Percentiles rank a stretch among this genome's conserved stretches.
phyloP scores from a whole-genome alignment of 1,140 invertebrate species.

The Melitaea cinxia region DNA sequence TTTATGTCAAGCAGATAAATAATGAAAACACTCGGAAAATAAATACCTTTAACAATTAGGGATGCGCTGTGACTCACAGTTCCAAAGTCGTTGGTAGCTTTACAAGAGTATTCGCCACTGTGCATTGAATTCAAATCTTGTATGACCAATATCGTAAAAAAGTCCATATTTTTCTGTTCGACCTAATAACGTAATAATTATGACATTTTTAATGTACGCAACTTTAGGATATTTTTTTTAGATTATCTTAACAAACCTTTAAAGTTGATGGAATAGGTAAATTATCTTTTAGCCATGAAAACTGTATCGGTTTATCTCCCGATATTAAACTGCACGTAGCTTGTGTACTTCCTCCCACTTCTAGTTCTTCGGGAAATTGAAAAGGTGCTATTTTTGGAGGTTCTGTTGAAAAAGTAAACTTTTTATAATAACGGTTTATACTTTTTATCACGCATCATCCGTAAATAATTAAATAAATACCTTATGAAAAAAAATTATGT shows the following conservation, averaged over 20 bases:
- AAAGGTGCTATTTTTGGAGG: conserved; percentile 73
- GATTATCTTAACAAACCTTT: conserved; percentile 60
- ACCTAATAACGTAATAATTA: conserved; percentile 47
- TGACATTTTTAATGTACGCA: neutral
- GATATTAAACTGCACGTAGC: conserved; percentile 75
- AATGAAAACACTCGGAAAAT: conserved; percentile 16
- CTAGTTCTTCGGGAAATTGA: conserved; percentile 75
- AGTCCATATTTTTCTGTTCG: conserved; percentile 78
- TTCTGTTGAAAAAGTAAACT: conserved; percentile 44
- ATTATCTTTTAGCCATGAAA: conserved; percentile 75
- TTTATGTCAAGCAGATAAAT: neutral
- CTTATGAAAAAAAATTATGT: neutral
- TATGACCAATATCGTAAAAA: conserved; percentile 86
- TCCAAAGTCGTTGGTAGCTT: conserved; percentile 88
- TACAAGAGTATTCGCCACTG: conserved; percentile 90
- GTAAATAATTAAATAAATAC: neutral
- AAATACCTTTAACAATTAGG: conserved; percentile 90
- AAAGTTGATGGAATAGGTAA: conserved; percentile 69
- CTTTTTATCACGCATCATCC: too few species aligned
- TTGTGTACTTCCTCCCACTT: conserved; percentile 76
- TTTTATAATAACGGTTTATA: neutral
- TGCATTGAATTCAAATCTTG: conserved; percentile 89
- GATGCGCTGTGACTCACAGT: conserved; percentile 87
- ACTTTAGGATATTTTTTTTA: neutral
- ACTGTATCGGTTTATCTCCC: conserved; percentile 77